Conservation (phyloP, 1,140 invertebrate species). For the Lepidostoma basale region DNA sequence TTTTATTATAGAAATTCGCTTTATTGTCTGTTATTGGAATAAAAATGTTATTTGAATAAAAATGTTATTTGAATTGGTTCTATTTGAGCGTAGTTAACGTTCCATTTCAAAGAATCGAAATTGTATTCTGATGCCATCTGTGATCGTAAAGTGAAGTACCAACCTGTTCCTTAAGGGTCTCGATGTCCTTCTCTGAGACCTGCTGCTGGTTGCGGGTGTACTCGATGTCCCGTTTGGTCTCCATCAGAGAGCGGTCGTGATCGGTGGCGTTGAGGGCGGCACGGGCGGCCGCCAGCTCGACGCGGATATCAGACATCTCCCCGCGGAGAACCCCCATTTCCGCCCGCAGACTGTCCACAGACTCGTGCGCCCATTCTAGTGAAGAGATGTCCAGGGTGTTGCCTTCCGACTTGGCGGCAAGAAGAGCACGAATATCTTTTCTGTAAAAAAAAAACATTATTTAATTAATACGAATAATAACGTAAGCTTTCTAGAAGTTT, state of each 20-base stretch:
- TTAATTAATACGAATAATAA: neutral
- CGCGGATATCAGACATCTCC: neutral
- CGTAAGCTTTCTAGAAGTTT: neutral
- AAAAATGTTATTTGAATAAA: neutral
- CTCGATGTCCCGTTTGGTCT: neutral
- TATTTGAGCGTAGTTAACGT: neutral
- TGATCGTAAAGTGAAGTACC: neutral
- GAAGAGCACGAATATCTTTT: neutral
- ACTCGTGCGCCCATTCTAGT: constrained; percentile 19
- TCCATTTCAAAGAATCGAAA: neutral
- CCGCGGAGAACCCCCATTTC: constrained; percentile 4
- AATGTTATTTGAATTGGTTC: neutral
- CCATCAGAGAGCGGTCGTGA: neutral
- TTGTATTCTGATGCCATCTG: neutral
- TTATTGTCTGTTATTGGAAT: neutral
- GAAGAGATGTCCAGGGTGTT: constrained; percentile 1
- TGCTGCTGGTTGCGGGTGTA: neutral
- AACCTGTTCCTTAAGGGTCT: neutral
- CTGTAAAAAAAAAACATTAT: neutral
- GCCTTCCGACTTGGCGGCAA: neutral
- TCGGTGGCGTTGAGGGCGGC: neutral
- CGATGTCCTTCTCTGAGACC: neutral
- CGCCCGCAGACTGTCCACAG: neutral
- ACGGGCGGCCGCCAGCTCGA: neutral
- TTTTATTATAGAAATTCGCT: neutral